A percentile compares a stretch with the other conserved stretches of the same genome.
These are phyloP conservation scores for Lampris megalopsis DNA, from an alignment of 2,113 vertebrate species.

Conservation along the genomic window DNA sequence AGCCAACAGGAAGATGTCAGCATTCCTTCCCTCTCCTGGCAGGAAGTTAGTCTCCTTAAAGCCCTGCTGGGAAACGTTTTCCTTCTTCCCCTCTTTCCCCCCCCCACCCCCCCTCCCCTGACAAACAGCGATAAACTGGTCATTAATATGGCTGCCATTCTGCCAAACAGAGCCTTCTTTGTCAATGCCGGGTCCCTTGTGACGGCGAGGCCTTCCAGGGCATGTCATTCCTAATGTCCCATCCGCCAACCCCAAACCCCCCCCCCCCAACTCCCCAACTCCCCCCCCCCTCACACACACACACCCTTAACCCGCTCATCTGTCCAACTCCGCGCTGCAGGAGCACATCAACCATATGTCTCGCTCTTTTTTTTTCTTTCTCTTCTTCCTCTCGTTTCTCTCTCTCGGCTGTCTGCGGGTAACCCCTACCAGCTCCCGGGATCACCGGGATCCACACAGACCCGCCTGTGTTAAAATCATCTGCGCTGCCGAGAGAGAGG, in stretches of 20 bases:
- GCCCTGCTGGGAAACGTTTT: slow-evolving; percentile 66
- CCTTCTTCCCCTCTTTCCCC: slow-evolving; percentile 56
- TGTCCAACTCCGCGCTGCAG: slow-evolving; percentile 49
- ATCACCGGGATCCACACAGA: slow-evolving; percentile 48
- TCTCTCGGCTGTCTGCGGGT: slow-evolving; percentile 43
- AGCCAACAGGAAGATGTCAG: slow-evolving; percentile 77
- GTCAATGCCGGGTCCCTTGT: slow-evolving; percentile 63
- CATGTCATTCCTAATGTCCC: slow-evolving; percentile 68
- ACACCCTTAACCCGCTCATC: slow-evolving; percentile 60
- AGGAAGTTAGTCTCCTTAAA: slow-evolving; percentile 73
- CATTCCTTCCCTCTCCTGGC: slow-evolving; percentile 73
- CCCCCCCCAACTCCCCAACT: slow-evolving; percentile 39
- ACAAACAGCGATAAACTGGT: slow-evolving; percentile 71
- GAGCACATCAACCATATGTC: slow-evolving; percentile 64
- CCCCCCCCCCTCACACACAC: slow-evolving; percentile 27
- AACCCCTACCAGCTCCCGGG: slow-evolving; percentile 33
- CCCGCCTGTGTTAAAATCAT: slow-evolving; percentile 60
- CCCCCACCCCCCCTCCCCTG: slow-evolving; percentile 44
- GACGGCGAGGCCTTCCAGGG: slow-evolving; percentile 62
- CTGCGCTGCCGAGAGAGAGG: slow-evolving; percentile 28
- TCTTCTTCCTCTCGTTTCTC: slow-evolving; percentile 32
- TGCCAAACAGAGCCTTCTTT: slow-evolving; percentile 71
- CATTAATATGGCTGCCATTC: slow-evolving; percentile 74
- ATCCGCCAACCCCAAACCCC: slow-evolving; percentile 44
- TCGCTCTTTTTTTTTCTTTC: slow-evolving; percentile 54